These are phyloP conservation scores for Oreocharis arfaki DNA, from an alignment of 2,113 vertebrate genomes.

Conservation along the genomic window DNA sequence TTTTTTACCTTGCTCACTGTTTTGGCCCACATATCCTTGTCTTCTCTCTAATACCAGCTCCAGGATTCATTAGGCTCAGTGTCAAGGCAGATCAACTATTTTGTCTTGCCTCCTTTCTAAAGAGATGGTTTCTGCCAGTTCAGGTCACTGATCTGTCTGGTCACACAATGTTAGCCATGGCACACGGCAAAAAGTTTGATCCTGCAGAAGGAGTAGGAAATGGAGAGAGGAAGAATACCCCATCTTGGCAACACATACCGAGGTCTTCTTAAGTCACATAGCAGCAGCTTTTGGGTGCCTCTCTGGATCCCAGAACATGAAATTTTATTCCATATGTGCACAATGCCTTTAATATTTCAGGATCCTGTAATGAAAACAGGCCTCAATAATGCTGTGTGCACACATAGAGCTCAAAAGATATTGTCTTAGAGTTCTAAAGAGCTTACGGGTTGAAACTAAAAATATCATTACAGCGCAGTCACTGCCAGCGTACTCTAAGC, in stretches of 20 bases:
- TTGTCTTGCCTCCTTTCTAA: background rate
- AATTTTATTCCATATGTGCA: background rate
- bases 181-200: background rate
- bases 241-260: background rate
- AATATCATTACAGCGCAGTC: background rate
- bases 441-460: fast-evolving
- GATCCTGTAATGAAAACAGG: background rate
- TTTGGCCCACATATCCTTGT: background rate
- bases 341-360: background rate
- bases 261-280: background rate
- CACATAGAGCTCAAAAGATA: background rate
- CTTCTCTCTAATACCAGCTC: background rate
- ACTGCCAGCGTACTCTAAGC: background rate
- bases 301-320: background rate
- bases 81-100: background rate
- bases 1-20: background rate
- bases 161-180: background rate
- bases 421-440: background rate
- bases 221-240: background rate
- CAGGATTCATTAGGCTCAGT: background rate
- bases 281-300: background rate
- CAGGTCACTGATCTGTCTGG: background rate
- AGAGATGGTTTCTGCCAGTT: background rate
- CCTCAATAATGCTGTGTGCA: background rate
- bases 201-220: background rate